phyloP scores from a whole-genome alignment of 2,888 invertebrate species.

The Drosophila putrida region DNA sequence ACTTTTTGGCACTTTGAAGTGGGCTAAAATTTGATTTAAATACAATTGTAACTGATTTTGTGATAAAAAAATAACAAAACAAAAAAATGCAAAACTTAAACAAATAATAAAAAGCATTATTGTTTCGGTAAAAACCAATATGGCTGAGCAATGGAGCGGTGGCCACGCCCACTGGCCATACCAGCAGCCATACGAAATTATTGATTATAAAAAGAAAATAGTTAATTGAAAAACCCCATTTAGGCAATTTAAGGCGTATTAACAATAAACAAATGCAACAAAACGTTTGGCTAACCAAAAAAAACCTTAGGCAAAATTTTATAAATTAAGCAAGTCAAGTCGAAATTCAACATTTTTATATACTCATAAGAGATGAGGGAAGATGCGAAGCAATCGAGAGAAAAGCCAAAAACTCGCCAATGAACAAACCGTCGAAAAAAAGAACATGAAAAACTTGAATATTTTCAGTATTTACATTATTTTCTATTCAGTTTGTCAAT shows the following conservation, averaged over 20 bases:
- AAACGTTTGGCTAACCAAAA: constrained; percentile 68
- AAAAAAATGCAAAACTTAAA: constrained; percentile 79
- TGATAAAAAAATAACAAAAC: constrained; percentile 81
- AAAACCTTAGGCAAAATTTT: constrained; percentile 82
- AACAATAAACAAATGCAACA: constrained; percentile 82
- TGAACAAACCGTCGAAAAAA: constrained; percentile 48
- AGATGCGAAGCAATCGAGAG: constrained; percentile 6
- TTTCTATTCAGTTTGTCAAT: constrained; percentile 53
- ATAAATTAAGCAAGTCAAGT: constrained; percentile 66
- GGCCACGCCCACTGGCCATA: constrained; percentile 31
- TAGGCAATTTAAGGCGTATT: constrained; percentile 85
- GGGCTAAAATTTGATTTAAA: constrained; percentile 75
- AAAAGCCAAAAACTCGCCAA: constrained; percentile 36
- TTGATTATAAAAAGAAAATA: constrained; percentile 79
- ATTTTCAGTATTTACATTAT: constrained; percentile 44
- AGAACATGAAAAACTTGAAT: constrained; percentile 15
- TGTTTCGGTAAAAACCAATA: constrained; percentile 81
- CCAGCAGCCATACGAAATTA: constrained; percentile 77
- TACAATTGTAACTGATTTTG: constrained; percentile 86
- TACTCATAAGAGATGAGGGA: constrained; percentile 38
- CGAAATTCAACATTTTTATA: constrained; percentile 66
- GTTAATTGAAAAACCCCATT: constrained; percentile 74
- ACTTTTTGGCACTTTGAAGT: constrained; percentile 62
- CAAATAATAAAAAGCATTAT: constrained; percentile 65
- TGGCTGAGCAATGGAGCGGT: constrained; percentile 40